These are phyloP conservation scores for Bryconaethiops microstoma DNA, from an alignment of 2,797 vertebrate genomes.

Conservation along the genomic window DNA sequence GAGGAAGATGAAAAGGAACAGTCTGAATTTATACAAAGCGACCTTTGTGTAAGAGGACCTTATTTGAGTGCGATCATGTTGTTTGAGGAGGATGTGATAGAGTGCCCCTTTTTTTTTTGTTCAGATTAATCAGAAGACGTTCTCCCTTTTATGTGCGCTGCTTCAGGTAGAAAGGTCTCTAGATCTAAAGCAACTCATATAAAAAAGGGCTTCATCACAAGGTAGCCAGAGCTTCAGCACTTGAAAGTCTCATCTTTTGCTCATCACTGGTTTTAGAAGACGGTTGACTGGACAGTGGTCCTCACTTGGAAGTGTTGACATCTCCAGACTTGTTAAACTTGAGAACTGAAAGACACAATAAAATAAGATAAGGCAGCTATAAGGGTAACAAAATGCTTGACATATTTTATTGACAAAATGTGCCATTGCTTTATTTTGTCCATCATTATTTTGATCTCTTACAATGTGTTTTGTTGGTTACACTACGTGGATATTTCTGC, in stretches of 20 bases:
- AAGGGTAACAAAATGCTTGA: neutral
- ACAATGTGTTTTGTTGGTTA: neutral
- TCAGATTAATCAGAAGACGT: slow-evolving; percentile 38
- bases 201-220: neutral
- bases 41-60: slow-evolving; percentile 38
- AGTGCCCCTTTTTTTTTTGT: slow-evolving; percentile 25
- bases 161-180: slow-evolving; percentile 23
- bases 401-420: neutral
- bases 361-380: neutral
- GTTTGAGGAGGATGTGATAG: slow-evolving; percentile 26
- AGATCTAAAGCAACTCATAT: slow-evolving; percentile 23
- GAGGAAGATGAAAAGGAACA: slow-evolving; percentile 37
- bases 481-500: neutral
- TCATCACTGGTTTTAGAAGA: neutral
- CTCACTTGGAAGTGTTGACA: neutral
- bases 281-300: neutral
- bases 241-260: neutral
- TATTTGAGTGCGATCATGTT: slow-evolving; percentile 19
- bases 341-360: neutral
- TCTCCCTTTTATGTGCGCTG: slow-evolving; percentile 37
- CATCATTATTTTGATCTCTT: neutral
- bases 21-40: slow-evolving; percentile 21
- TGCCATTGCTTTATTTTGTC: neutral
- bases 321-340: neutral
- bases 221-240: neutral